phyloP scores from a whole-genome alignment of 2,888 invertebrate species.

The Nomada flava region DNA sequence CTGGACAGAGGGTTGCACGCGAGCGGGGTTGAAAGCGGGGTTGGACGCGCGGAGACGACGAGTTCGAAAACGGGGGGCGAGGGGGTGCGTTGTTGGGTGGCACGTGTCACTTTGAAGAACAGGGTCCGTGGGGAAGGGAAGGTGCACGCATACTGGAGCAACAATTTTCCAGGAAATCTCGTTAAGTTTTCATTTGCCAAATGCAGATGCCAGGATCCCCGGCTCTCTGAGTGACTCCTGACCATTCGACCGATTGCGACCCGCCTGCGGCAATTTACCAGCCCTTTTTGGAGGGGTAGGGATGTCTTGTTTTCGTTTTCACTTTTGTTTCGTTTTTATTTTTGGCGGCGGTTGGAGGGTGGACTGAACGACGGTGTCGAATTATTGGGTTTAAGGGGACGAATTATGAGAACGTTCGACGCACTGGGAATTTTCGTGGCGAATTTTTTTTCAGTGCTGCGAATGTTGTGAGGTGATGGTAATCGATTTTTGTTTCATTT shows the following conservation, averaged over 20 bases:
- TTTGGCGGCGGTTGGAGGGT: neutral
- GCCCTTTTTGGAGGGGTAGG: neutral
- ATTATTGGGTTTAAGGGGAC: neutral
- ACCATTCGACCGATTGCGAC: conserved; percentile 45
- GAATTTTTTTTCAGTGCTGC: too few species aligned
- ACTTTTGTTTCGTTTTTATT: neutral
- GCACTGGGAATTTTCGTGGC: too few species aligned
- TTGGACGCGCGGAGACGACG: conserved; percentile 15
- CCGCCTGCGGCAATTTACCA: conserved; percentile 47
- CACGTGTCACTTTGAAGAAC: conserved; percentile 74
- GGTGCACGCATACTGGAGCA: conserved; percentile 19
- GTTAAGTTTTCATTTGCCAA: conserved; percentile 81
- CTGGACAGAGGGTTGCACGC: conserved; percentile 10
- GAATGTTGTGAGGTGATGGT: too few species aligned
- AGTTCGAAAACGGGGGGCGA: neutral
- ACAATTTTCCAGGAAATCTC: conserved; percentile 76
- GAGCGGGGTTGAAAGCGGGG: conserved; percentile 2
- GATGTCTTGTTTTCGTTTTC: conserved; percentile 5
- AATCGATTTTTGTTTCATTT: too few species aligned
- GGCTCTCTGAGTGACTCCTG: conserved; percentile 51
- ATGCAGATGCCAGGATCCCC: conserved; percentile 66
- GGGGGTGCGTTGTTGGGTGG: conserved; percentile 24
- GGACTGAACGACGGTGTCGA: conserved; percentile 31
- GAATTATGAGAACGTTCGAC: neutral
- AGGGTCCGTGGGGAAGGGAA: conserved; percentile 51